Evolutionary conservation across 2,113 vertebrate genomes (phyloP).

Genomic region (Pimephales promelas): DNA sequence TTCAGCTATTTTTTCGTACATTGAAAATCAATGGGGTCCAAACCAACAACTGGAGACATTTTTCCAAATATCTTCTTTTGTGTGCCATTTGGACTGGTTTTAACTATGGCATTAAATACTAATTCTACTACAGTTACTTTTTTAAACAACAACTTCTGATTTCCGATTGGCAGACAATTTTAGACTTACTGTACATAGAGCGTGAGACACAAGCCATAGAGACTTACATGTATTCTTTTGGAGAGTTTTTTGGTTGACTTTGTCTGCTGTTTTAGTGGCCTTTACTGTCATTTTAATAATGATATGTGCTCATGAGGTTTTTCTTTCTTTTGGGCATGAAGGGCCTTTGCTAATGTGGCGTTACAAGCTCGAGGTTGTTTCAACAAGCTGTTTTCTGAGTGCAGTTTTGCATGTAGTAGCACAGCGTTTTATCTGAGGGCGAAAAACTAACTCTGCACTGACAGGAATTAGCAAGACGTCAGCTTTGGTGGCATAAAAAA

Average conservation of each 20-base stretch:
- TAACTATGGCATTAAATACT: too few relatives aligned
- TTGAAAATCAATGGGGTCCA: too few relatives aligned
- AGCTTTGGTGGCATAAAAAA: neutral
- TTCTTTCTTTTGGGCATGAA: neutral
- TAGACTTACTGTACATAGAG: too few relatives aligned
- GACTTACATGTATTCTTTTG: neutral
- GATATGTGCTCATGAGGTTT: too few relatives aligned
- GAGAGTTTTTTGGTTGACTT: neutral
- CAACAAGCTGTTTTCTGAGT: neutral
- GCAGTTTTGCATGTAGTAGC: neutral
- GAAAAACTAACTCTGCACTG: neutral
- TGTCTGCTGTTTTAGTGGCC: neutral
- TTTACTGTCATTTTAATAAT: conserved; percentile 17
- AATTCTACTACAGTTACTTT: too few relatives aligned
- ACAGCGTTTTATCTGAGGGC: neutral
- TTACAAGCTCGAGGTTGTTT: neutral
- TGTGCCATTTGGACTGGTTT: too few relatives aligned
- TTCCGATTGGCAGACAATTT: too few relatives aligned
- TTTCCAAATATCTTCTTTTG: too few relatives aligned
- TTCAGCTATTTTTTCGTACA: too few relatives aligned
- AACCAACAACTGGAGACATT: too few relatives aligned
- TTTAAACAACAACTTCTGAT: too few relatives aligned
- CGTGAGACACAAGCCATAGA: neutral
- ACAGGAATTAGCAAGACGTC: neutral
- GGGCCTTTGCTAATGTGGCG: neutral